Evolutionary conservation across 1,140 invertebrate species (phyloP).

Genomic region (Drosophila quadrilineata): DNA sequence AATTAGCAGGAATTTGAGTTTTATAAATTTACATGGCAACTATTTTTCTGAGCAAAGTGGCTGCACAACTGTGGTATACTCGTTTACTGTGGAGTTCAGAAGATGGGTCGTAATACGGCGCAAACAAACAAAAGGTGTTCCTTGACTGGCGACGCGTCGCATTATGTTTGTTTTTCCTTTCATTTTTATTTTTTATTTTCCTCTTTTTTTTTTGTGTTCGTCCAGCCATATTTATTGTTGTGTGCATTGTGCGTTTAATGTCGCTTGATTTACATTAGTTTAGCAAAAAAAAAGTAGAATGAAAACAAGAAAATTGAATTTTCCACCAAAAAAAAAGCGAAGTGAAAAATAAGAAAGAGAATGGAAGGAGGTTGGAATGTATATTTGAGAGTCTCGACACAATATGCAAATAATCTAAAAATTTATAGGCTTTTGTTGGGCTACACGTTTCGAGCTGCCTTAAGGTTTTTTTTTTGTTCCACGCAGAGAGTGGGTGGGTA

Average conservation of each 20-base stretch:
- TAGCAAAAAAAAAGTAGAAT: not conserved
- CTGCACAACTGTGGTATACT: too few species aligned
- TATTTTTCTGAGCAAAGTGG: too few species aligned
- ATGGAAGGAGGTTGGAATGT: too few species aligned
- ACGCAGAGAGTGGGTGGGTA: not conserved
- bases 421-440: constrained; percentile 71
- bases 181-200: too few species aligned
- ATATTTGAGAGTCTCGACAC: too few species aligned
- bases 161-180: too few species aligned
- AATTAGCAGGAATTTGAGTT: too few species aligned
- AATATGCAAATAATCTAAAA: constrained; percentile 79
- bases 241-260: constrained; percentile 67
- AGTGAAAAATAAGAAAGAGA: not conserved
- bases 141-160: too few species aligned
- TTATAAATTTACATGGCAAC: too few species aligned
- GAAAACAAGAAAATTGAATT: constrained; percentile 43
- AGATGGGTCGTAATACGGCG: too few species aligned
- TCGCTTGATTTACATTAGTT: constrained; percentile 73
- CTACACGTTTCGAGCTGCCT: constrained; percentile 36
- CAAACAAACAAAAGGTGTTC: too few species aligned
- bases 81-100: too few species aligned
- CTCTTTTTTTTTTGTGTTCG: constrained; percentile 1
- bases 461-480: constrained; percentile 3
- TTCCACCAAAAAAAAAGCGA: constrained; percentile 28
- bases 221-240: constrained; percentile 54